A percentile compares a stretch with the other conserved stretches of the same genome.
phyloP scores from a whole-genome alignment of 2,113 vertebrate genomes.

The Grantiella picta region DNA sequence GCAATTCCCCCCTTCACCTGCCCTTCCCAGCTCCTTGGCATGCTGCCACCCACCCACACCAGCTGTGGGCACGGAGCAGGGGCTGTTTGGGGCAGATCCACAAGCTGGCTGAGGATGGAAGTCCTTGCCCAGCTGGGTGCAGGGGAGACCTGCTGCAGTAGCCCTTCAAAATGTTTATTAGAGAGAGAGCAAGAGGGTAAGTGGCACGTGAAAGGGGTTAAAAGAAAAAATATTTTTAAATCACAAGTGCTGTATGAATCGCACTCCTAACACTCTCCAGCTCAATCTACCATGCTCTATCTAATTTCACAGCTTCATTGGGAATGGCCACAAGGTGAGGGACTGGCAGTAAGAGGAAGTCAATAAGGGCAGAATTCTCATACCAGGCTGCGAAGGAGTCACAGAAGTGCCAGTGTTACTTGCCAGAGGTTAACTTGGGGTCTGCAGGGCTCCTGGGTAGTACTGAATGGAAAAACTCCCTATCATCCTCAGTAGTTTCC shows the following conservation, averaged over 20 bases:
- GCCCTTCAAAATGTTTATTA: neutral
- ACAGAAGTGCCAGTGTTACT: neutral
- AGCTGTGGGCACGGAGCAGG: accelerated
- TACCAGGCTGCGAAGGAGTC: neutral
- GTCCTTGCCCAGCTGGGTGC: neutral
- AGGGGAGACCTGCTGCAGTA: neutral
- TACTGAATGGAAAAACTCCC: neutral
- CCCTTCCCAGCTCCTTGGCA: neutral
- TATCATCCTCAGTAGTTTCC: neutral
- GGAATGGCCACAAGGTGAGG: conserved; percentile 49
- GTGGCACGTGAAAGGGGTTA: neutral
- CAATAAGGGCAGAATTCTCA: neutral
- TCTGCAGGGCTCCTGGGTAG: neutral
- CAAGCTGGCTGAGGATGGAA: neutral
- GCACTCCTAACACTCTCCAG: neutral
- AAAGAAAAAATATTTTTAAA: neutral
- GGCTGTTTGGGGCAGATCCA: accelerated
- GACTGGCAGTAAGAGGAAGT: conserved; percentile 30
- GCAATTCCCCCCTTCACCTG: neutral
- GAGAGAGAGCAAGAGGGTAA: neutral
- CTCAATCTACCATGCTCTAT: conserved; percentile 26
- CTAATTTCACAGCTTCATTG: conserved; percentile 57
- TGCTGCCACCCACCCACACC: neutral
- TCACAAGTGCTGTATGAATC: neutral
- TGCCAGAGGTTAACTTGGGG: neutral